Conservation (phyloP, 2,113 vertebrate species). For the Oxygymnocypris stewartii region DNA sequence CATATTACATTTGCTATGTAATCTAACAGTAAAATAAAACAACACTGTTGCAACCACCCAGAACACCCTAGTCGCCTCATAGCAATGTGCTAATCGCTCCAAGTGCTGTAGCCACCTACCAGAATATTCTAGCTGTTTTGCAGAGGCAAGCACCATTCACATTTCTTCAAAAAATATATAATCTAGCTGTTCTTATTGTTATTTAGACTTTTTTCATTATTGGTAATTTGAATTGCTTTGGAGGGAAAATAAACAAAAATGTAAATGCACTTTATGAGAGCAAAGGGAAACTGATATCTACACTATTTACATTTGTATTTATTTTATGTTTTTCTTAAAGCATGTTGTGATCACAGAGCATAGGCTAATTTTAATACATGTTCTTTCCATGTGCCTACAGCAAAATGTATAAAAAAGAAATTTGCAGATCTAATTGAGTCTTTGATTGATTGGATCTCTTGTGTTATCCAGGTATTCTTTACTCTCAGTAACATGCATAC, state of each 20-base stretch:
- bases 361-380: not conserved
- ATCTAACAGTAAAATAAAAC: not conserved
- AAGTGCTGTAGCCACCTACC: not conserved
- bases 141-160: not conserved
- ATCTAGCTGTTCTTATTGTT: not conserved
- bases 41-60: not conserved
- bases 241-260: not conserved
- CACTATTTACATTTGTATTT: not conserved
- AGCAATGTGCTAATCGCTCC: not conserved
- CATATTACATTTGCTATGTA: not conserved
- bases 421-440: not conserved
- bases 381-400: not conserved
- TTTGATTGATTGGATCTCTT: slow-evolving; percentile 12
- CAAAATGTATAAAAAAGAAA: not conserved
- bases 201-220: not conserved
- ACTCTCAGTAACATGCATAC: not conserved
- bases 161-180: not conserved
- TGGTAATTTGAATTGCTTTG: not conserved
- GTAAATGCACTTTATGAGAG: not conserved
- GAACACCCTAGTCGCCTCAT: not conserved
- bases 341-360: not conserved
- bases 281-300: not conserved
- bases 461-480: not conserved
- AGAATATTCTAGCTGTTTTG: not conserved
- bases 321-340: not conserved